Percentiles rank a stretch among this genome's conserved stretches.
Conservation (phyloP, 92 coral and sea anemone genomes). For the Epizoanthus fatuus region DNA sequence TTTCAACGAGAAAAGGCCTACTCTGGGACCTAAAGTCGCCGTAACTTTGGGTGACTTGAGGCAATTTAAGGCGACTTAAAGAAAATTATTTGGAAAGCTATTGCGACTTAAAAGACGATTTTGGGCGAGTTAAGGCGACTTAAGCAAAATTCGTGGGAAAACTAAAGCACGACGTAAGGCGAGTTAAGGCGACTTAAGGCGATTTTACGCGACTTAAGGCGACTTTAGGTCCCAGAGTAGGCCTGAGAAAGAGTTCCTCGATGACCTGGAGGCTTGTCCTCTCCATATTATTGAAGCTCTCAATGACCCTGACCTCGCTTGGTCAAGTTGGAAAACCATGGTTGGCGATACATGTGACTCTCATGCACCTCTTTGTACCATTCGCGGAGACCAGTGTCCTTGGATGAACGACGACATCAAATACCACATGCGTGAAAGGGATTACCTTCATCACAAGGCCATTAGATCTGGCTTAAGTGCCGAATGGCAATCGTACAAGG, state of each 20-base stretch:
- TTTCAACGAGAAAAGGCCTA: constrained; percentile 8
- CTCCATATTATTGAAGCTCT: constrained; percentile 45
- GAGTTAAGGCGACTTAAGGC: too few species aligned
- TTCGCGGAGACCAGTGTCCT: constrained; percentile 58
- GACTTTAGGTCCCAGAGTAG: too few species aligned
- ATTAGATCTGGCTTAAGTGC: constrained; percentile 41
- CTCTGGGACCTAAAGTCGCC: too few species aligned
- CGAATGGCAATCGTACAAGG: constrained; percentile 57
- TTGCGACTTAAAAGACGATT: too few species aligned
- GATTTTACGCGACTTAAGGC: too few species aligned
- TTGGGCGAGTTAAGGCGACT: too few species aligned
- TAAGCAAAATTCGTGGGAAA: too few species aligned
- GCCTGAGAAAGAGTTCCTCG: constrained; percentile 16
- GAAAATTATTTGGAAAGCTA: too few species aligned
- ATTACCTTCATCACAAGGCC: constrained; percentile 55
- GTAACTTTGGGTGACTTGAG: too few species aligned
- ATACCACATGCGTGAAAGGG: constrained; percentile 49
- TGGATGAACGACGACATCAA: constrained; percentile 60
- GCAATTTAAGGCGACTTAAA: too few species aligned
- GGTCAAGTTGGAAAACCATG: constrained; percentile 66
- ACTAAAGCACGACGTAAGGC: too few species aligned
- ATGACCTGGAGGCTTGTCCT: constrained; percentile 52
- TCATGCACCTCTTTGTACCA: constrained; percentile 57
- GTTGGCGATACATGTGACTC: constrained; percentile 39
- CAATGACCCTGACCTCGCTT: constrained; percentile 61